A percentile compares a stretch with the other conserved stretches of the same genome.
Evolutionary conservation across 2,888 invertebrate genomes (phyloP).

Genomic region (Fabriciana adippe): DNA sequence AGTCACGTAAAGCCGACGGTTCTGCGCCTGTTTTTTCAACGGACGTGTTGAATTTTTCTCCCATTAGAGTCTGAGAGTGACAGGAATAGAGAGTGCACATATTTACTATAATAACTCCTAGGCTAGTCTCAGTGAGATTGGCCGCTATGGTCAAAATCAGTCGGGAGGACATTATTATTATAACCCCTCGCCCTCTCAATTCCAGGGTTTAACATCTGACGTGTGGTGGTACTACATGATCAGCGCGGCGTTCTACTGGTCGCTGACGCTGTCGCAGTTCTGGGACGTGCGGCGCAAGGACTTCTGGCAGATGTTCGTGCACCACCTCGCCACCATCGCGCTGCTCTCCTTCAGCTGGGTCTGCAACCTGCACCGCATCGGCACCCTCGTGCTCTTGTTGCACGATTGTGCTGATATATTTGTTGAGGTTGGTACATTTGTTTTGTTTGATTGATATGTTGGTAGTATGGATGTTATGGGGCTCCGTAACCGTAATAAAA

Average conservation of each 20-base stretch:
- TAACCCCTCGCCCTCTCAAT: neutral
- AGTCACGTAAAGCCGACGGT: too few species aligned
- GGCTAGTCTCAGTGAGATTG: too few species aligned
- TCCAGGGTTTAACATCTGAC: slow-evolving; percentile 88
- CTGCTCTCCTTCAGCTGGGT: slow-evolving; percentile 97
- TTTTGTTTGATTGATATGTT: too few species aligned
- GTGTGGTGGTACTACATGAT: slow-evolving; percentile 99
- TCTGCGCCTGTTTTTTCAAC: too few species aligned
- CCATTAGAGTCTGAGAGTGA: too few species aligned
- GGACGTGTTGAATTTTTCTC: too few species aligned
- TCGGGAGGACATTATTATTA: neutral
- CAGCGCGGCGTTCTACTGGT: slow-evolving; percentile 97
- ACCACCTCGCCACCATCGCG: slow-evolving; percentile 96
- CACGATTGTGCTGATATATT: slow-evolving; percentile 96
- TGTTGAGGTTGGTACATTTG: slow-evolving; percentile 84
- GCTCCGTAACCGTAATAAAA: too few species aligned
- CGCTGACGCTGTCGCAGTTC: slow-evolving; percentile 95
- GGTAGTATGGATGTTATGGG: too few species aligned
- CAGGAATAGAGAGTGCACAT: too few species aligned
- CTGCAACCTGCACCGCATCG: slow-evolving; percentile 86
- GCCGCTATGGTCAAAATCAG: neutral
- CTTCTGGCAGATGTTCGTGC: slow-evolving; percentile 97
- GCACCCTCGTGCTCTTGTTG: slow-evolving; percentile 92
- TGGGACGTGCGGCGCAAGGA: slow-evolving; percentile 96
- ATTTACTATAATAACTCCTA: too few species aligned